Evolutionary conservation across 1,140 invertebrate species (phyloP), one percentile per base, ranked within the genome.

Genomic region (Saccostrea echinata): DNA sequence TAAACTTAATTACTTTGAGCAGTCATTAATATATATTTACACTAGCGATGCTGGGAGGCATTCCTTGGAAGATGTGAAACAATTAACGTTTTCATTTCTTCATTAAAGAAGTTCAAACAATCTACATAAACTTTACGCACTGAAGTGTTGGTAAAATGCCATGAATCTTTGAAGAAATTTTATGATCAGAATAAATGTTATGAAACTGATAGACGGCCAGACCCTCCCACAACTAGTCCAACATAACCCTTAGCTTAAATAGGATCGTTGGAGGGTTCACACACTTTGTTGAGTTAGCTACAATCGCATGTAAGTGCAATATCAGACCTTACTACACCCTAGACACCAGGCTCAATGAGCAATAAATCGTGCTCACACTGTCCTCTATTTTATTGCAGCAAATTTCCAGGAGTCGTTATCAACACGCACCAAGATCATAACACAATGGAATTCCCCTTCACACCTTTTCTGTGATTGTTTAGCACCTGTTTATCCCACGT

Each of bases 321-420:
- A 30, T 76, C 27, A 76, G 68, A 76, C 68, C n/a, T 16, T 30
- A 27, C 11, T 30, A 76, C 68, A 76, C 27, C 12, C 24, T 30
- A 11, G 27, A 27, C 27, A 76, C 13, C 4, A 11, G 30, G 68
- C 27, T 30, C 11, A 30, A 16, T 76, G 12, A 30, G 30, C 24
- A 30, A 76, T 76, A 76, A 76, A 76, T 76, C 68, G 68, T 27
- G 30, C 68, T n/a, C 55, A 61, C 21, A 21, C 55, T 21, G 55
- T 21, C 18, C 18, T 21, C 30, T 16, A 76, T 76, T 33, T 30
- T 16, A 76, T 11, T 30, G 18, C 27, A 76, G 68, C 68, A 30
- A 76, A 76, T 76, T 76, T 76, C 68, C 27, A 76, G 24, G 11
- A n/a, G 55, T 76, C 68, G 68, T 76, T 76, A 76, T 30, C 68